phyloP scores from a whole-genome alignment of 2,113 vertebrate genomes.

The Leptodactylus fuscus region DNA sequence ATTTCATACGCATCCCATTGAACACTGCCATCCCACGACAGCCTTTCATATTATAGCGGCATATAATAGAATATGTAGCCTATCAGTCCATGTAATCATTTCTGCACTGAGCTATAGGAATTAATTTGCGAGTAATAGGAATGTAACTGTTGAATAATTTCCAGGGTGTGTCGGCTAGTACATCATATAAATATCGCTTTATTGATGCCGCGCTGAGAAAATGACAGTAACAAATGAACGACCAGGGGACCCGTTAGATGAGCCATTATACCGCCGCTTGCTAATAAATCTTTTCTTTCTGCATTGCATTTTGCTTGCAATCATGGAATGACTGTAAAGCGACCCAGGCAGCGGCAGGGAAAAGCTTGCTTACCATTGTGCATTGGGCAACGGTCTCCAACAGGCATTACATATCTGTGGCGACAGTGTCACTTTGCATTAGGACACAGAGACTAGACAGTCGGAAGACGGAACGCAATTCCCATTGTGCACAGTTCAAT shows the following conservation, averaged over 20 bases:
- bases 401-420: slow-evolving; percentile 27
- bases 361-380: slow-evolving; percentile 2
- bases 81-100: background rate
- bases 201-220: slow-evolving; percentile 20
- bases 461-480: slow-evolving; percentile 33
- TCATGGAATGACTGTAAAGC: background rate
- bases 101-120: background rate
- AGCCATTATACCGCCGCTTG: background rate
- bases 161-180: slow-evolving; percentile 23
- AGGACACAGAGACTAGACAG: background rate
- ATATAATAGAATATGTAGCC: background rate
- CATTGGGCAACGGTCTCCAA: slow-evolving; percentile 21
- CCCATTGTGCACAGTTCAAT: slow-evolving; percentile 28
- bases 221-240: slow-evolving; percentile 38
- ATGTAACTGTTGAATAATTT: slow-evolving; percentile 37
- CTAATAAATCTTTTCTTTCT: background rate
- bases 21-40: background rate
- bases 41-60: background rate
- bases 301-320: background rate
- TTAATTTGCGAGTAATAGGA: slow-evolving; percentile 35
- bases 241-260: background rate
- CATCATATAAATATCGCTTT: slow-evolving; percentile 27
- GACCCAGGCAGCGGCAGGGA: background rate
- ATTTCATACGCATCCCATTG: background rate
- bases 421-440: slow-evolving; percentile 46